These are phyloP conservation scores for Umimayanthus kanabou DNA, from an alignment of 92 coral and sea anemone genomes.

Conservation along the genomic window DNA sequence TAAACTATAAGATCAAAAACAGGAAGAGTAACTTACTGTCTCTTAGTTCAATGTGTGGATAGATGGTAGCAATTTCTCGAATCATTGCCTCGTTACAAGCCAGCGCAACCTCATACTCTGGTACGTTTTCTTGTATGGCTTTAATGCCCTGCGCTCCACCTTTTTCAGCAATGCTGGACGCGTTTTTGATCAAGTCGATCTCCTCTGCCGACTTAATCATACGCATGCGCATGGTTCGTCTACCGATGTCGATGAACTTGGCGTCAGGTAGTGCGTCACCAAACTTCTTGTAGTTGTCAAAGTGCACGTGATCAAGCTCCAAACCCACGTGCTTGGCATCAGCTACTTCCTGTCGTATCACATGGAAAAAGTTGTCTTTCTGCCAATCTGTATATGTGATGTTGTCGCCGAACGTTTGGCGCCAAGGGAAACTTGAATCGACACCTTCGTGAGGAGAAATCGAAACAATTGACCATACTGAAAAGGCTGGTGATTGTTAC, in stretches of 20 bases:
- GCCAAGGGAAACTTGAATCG: slow-evolving; percentile 45
- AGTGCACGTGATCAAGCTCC: slow-evolving; percentile 25
- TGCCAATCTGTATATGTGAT: slow-evolving; percentile 45
- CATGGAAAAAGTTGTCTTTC: slow-evolving; percentile 39
- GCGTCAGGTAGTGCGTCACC: slow-evolving; percentile 22
- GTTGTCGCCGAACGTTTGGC: slow-evolving; percentile 40
- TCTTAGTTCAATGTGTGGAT: slow-evolving; percentile 40
- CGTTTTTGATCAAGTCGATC: slow-evolving; percentile 36
- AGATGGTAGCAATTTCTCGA: slow-evolving; percentile 13
- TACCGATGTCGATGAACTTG: slow-evolving; percentile 29
- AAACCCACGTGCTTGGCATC: slow-evolving; percentile 6
- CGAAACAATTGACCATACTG: background rate
- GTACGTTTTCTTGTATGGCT: slow-evolving; percentile 15
- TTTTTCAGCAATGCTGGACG: slow-evolving; percentile 40
- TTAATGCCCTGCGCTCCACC: slow-evolving; percentile 33
- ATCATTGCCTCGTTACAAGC: slow-evolving; percentile 36
- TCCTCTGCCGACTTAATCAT: slow-evolving; percentile 50
- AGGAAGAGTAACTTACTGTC: slow-evolving; percentile 33
- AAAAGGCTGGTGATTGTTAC: too few species aligned
- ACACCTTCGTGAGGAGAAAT: slow-evolving; percentile 15
- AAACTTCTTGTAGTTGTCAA: slow-evolving; percentile 3
- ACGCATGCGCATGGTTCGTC: slow-evolving; percentile 44
- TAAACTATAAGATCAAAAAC: background rate
- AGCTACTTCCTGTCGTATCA: slow-evolving; percentile 40
- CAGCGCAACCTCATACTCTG: slow-evolving; percentile 36